These are phyloP conservation scores for Hydractinia symbiolongicarpus DNA, from an alignment of 30 jellyfish, hydroid and myxozoan species.

Conservation along the genomic window DNA sequence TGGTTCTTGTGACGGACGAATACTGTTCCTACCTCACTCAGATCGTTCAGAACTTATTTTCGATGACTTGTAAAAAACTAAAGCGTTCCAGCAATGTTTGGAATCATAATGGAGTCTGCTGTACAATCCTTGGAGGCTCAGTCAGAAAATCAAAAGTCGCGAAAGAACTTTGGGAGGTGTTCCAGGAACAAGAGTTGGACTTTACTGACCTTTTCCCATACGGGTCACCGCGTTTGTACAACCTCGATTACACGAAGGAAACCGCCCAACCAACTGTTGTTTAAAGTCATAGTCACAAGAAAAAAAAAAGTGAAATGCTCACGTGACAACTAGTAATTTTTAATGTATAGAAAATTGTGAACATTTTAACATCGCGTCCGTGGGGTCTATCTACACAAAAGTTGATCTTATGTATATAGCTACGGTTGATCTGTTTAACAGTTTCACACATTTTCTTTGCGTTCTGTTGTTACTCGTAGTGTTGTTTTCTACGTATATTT, in stretches of 20 bases:
- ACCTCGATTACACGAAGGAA: slow-evolving; percentile 60
- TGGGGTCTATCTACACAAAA: too few species aligned
- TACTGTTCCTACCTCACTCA: slow-evolving; percentile 53
- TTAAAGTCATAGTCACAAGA: background rate
- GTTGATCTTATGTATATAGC: too few species aligned
- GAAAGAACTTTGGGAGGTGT: slow-evolving; percentile 60
- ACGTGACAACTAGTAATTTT: too few species aligned
- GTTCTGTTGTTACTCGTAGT: too few species aligned
- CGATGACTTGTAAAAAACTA: slow-evolving; percentile 27
- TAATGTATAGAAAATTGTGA: too few species aligned
- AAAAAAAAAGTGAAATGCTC: too few species aligned
- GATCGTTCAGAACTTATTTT: slow-evolving; percentile 46
- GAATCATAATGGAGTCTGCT: slow-evolving; percentile 72
- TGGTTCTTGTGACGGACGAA: slow-evolving; percentile 57
- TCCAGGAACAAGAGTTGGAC: slow-evolving; percentile 59
- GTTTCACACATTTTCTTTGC: too few species aligned
- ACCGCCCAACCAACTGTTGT: slow-evolving; percentile 65
- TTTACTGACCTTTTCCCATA: slow-evolving; percentile 64
- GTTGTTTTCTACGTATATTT: too few species aligned
- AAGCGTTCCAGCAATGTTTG: slow-evolving; percentile 53
- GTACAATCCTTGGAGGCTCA: slow-evolving; percentile 74
- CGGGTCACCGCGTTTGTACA: slow-evolving; percentile 64
- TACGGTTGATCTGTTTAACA: too few species aligned
- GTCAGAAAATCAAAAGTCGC: slow-evolving; percentile 66
- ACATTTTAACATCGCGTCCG: too few species aligned